A percentile compares a stretch with the other conserved stretches of the same genome.
phyloP scores from a whole-genome alignment of 1,140 invertebrate genomes.

The Neuroterus valhalla region DNA sequence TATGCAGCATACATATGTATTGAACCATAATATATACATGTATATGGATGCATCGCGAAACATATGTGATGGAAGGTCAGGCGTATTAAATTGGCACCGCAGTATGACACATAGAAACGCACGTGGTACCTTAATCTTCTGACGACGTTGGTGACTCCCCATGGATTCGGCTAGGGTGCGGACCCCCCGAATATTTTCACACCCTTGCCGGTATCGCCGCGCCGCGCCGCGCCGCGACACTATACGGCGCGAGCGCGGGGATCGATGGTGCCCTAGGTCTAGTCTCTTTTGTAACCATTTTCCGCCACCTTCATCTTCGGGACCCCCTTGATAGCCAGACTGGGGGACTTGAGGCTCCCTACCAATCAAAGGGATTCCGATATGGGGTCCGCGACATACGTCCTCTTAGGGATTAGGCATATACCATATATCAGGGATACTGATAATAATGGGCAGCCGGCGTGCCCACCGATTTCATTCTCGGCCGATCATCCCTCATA shows the following conservation, averaged over 20 bases:
- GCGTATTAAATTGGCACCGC: conserved; percentile 23
- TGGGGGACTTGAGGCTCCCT: background rate
- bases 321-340: background rate
- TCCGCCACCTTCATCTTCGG: conserved; percentile 42
- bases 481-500: conserved; percentile 23
- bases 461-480: conserved; percentile 1
- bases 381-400: conserved; percentile 22
- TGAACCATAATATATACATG: too few species aligned
- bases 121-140: conserved; percentile 39
- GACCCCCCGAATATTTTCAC: conserved; percentile 52
- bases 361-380: conserved; percentile 23
- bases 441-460: conserved; percentile 24
- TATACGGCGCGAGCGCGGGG: conserved; percentile 24
- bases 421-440: conserved; percentile 1
- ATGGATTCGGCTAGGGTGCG: conserved; percentile 36
- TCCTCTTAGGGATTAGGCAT: conserved; percentile 21
- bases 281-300: conserved; percentile 56
- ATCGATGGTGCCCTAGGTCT: conserved; percentile 36
- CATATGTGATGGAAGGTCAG: background rate
- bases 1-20: too few species aligned
- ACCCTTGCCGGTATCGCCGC: too few species aligned
- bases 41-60: background rate
- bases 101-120: conserved; percentile 22
- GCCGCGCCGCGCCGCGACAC: too few species aligned
- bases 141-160: conserved; percentile 39